Evolutionary conservation across 2,888 invertebrate species (phyloP).

Genomic region (Aspidiotus rigidus): DNA sequence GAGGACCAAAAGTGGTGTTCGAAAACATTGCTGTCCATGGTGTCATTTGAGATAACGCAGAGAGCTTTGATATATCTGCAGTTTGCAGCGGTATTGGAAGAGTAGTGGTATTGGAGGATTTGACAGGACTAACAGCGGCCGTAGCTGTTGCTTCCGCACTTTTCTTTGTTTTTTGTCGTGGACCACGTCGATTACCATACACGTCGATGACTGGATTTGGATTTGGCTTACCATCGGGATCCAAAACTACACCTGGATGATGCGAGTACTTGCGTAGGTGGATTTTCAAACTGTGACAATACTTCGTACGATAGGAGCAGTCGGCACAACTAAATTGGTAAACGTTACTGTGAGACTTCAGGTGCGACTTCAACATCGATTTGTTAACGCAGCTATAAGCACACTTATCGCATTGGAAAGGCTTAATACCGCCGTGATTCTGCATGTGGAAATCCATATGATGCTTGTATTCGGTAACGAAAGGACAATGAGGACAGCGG

Average conservation of each 20-base stretch:
- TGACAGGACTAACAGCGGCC: neutral
- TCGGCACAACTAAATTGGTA: conserved; percentile 89
- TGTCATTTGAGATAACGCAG: too few relatives aligned
- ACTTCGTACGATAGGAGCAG: conserved; percentile 94
- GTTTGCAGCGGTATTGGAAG: too few relatives aligned
- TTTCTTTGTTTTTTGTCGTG: conserved; percentile 53
- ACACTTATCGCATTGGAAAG: conserved; percentile 86
- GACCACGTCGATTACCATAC: conserved; percentile 80
- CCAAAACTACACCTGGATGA: conserved; percentile 86
- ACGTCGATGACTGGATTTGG: conserved; percentile 81
- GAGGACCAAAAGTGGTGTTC: too few relatives aligned
- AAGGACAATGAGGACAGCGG: conserved; percentile 84
- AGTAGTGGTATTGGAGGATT: too few relatives aligned
- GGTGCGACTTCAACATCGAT: conserved; percentile 96
- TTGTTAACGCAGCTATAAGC: conserved; percentile 90
- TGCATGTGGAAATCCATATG: conserved; percentile 94
- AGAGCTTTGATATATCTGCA: too few relatives aligned
- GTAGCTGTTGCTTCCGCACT: conserved; percentile 11
- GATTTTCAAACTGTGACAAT: conserved; percentile 91
- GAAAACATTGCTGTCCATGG: too few relatives aligned
- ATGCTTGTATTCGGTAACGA: conserved; percentile 97
- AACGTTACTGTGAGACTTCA: conserved; percentile 87
- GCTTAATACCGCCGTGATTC: conserved; percentile 91
- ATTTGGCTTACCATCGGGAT: conserved; percentile 80
- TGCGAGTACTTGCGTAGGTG: conserved; percentile 89